Evolutionary conservation across 2,888 invertebrate species (phyloP).

Genomic region (Hirudinaria manillensis): DNA sequence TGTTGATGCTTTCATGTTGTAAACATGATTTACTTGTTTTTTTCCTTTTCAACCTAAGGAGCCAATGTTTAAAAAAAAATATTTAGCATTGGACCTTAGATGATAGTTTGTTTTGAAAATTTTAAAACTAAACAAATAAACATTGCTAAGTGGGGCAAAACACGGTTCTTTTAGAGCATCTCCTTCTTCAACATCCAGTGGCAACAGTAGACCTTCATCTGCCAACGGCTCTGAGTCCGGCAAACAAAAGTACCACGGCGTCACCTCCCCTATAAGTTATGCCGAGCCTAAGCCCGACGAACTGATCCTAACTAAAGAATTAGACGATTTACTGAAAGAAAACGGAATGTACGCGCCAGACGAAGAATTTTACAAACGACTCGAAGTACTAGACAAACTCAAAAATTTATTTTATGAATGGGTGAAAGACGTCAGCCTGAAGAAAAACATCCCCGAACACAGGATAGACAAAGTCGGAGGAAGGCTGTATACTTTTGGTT

Average conservation of each 20-base stretch:
- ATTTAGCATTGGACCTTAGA: too few relatives aligned
- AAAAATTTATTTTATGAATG: conserved; percentile 10
- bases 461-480: conserved; percentile 85
- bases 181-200: conserved; percentile 11
- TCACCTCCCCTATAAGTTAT: conserved; percentile 88
- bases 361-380: conserved; percentile 74
- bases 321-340: conserved; percentile 72
- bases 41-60: too few relatives aligned
- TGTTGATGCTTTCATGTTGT: too few relatives aligned
- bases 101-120: too few relatives aligned
- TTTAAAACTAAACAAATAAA: too few relatives aligned
- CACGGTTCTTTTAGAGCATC: too few relatives aligned
- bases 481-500: conserved; percentile 98
- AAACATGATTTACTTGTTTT: too few relatives aligned
- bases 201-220: background rate
- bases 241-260: conserved; percentile 60
- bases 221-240: conserved; percentile 1
- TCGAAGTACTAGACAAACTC: conserved; percentile 1
- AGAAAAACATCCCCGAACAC: conserved; percentile 79
- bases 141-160: too few relatives aligned
- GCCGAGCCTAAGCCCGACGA: conserved; percentile 77
- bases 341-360: conserved; percentile 85
- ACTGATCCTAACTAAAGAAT: conserved; percentile 67
- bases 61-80: too few relatives aligned
- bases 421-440: background rate